Evolutionary conservation across 1,140 invertebrate genomes (phyloP).

Genomic region (Bombus polaris): DNA sequence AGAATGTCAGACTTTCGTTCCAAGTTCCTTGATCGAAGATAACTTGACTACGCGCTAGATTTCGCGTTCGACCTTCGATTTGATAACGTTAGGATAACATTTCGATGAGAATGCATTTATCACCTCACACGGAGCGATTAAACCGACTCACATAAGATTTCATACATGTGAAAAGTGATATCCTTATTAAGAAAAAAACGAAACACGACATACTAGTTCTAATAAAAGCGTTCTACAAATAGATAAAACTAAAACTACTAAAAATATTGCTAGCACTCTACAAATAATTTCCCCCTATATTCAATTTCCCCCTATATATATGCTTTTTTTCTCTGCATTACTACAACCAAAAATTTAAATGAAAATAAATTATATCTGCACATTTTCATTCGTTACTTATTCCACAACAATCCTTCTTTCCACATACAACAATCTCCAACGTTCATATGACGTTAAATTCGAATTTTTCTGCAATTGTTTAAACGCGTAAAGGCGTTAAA

Average conservation of each 20-base stretch:
- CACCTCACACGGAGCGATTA: not conserved
- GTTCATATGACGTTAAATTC: not conserved
- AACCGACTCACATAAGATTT: not conserved
- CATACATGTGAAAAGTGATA: not conserved
- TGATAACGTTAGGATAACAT: slow-evolving; percentile 48
- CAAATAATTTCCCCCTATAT: too few species aligned
- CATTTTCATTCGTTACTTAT: not conserved
- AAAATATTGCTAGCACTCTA: too few species aligned
- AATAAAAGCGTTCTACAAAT: too few species aligned
- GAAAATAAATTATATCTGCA: not conserved
- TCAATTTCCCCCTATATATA: too few species aligned
- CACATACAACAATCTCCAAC: not conserved
- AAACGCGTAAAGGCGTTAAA: not conserved
- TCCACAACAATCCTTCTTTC: not conserved
- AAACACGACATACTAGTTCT: not conserved
- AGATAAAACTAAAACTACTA: too few species aligned
- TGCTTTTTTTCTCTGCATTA: too few species aligned
- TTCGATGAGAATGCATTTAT: slow-evolving; percentile 35
- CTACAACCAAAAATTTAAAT: not conserved
- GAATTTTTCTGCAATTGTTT: not conserved
- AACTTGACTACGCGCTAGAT: slow-evolving; percentile 38
- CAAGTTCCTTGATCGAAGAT: slow-evolving; percentile 49
- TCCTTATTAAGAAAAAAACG: not conserved
- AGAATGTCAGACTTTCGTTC: slow-evolving; percentile 21
- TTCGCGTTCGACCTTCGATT: slow-evolving; percentile 46